Percentiles rank a stretch among this genome's conserved stretches.
Evolutionary conservation across 1,140 invertebrate genomes (phyloP).

Genomic region (Colletes gigas): DNA sequence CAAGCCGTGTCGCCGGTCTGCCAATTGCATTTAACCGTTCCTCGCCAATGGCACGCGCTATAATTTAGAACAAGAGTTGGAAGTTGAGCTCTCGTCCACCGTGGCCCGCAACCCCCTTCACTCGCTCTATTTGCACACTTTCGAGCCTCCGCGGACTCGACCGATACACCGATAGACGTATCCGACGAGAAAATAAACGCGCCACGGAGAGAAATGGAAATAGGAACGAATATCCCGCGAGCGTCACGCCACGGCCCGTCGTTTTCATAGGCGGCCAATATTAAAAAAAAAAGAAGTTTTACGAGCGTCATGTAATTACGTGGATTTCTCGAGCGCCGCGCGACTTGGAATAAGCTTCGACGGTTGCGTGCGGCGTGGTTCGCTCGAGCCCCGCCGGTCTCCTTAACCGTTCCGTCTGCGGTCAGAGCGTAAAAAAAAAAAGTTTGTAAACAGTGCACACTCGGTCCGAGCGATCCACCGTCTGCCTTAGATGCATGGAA

Average conservation of each 20-base stretch:
- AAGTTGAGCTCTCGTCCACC: neutral
- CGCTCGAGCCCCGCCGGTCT: neutral
- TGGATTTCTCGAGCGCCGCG: neutral
- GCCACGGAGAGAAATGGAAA: neutral
- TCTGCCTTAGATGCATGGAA: too few relatives aligned
- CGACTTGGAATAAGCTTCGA: neutral
- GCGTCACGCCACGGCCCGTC: neutral
- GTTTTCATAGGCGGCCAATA: neutral
- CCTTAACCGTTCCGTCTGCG: too few relatives aligned
- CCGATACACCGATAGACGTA: too few relatives aligned
- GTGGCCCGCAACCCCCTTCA: constrained; percentile 13
- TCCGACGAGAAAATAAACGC: too few relatives aligned
- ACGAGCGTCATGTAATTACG: neutral
- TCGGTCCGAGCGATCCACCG: too few relatives aligned
- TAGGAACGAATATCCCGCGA: neutral
- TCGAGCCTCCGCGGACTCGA: neutral
- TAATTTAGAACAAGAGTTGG: constrained; percentile 22
- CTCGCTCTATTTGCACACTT: constrained; percentile 28
- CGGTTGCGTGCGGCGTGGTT: neutral
- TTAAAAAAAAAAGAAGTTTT: constrained; percentile 7
- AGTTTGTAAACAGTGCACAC: too few relatives aligned
- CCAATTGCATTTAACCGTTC: neutral
- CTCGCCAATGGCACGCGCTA: neutral
- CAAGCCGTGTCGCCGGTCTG: neutral
- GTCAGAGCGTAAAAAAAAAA: too few relatives aligned